Conservation (phyloP, 2,888 invertebrate species). For the Leptothorax acervorum region DNA sequence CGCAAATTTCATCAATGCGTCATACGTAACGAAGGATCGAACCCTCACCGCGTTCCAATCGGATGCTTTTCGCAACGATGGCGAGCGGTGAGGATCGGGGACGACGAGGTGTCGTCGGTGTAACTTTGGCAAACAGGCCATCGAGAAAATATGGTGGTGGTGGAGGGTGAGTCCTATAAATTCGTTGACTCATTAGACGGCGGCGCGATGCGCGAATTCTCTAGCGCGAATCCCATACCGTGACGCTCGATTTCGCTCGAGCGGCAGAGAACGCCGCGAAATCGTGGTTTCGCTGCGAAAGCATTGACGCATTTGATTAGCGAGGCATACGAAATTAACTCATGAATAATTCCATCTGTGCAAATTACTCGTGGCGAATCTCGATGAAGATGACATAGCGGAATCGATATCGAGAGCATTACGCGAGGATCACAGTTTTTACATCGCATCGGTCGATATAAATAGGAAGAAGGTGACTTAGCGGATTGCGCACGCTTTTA, state of each 20-base stretch:
- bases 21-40: constrained; percentile 54
- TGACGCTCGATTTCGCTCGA: background rate
- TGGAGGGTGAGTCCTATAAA: constrained; percentile 6
- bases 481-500: constrained; percentile 11
- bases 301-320: constrained; percentile 42
- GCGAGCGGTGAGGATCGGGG: background rate
- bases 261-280: background rate
- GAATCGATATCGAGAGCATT: constrained; percentile 35
- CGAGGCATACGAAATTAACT: constrained; percentile 45
- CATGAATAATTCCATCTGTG: constrained; percentile 50
- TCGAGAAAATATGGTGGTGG: constrained; percentile 27
- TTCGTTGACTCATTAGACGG: constrained; percentile 48
- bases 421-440: background rate
- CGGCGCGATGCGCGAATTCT: constrained; percentile 19
- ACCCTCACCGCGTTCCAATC: constrained; percentile 35
- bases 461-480: background rate
- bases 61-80: constrained; percentile 32
- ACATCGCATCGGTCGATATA: background rate
- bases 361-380: constrained; percentile 49
- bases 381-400: constrained; percentile 39
- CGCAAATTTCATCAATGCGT: constrained; percentile 52
- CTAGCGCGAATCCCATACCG: background rate
- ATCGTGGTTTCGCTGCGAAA: constrained; percentile 22
- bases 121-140: constrained; percentile 34
- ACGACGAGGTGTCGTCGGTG: background rate